These are phyloP conservation scores for Malurus elegans DNA, from an alignment of 2,113 vertebrate species.

Conservation along the genomic window DNA sequence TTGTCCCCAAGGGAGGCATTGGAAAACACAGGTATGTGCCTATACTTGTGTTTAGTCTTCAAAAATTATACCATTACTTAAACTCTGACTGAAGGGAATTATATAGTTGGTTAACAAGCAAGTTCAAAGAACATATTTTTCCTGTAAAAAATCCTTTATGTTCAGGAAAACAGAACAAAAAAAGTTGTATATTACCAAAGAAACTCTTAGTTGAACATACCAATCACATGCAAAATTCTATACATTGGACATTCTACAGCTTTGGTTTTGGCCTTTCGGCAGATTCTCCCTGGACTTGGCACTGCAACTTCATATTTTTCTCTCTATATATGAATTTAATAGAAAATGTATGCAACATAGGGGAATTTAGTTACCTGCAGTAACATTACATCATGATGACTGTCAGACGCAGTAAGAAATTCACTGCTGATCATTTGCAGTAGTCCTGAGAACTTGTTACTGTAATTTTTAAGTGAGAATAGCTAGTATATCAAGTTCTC, in stretches of 20 bases:
- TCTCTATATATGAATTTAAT: background rate
- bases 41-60: background rate
- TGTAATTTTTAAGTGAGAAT: background rate
- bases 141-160: background rate
- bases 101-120: background rate
- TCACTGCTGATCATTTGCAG: background rate
- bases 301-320: background rate
- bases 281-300: background rate
- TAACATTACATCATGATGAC: background rate
- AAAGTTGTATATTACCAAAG: background rate
- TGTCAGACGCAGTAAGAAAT: background rate
- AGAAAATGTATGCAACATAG: background rate
- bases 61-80: background rate
- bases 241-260: background rate
- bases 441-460: background rate
- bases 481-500: background rate
- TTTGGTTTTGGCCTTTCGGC: background rate
- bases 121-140: background rate
- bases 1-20: background rate
- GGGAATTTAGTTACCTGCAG: background rate
- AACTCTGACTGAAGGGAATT: background rate
- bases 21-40: background rate
- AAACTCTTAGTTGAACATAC: background rate
- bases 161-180: background rate
- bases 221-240: background rate